Conservation (phyloP, 2,113 vertebrate species). For the Chloebia gouldiae region DNA sequence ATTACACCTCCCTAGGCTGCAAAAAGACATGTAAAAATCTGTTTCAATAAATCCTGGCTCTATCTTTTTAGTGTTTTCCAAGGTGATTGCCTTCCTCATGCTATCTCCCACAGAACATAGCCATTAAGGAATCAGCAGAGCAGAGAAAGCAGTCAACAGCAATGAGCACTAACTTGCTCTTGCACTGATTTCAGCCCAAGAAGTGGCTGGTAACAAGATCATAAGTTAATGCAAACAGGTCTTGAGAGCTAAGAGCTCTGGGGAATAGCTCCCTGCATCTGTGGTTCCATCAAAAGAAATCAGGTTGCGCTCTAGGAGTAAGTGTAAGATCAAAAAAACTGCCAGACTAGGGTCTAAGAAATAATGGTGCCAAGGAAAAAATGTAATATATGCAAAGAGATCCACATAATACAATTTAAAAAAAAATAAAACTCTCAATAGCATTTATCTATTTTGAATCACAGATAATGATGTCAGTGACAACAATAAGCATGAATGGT, state of each 20-base stretch:
- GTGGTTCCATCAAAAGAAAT: slow-evolving; percentile 52
- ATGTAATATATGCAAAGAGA: not conserved
- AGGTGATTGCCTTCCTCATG: not conserved
- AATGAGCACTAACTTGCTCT: not conserved
- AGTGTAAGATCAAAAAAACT: slow-evolving; percentile 13
- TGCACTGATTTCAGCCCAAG: not conserved
- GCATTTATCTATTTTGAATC: not conserved
- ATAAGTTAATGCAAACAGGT: slow-evolving; percentile 2
- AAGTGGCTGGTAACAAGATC: not conserved
- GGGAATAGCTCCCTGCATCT: slow-evolving; percentile 8
- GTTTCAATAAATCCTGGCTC: not conserved
- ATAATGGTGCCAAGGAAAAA: not conserved
- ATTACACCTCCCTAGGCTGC: not conserved
- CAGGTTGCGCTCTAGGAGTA: slow-evolving; percentile 26
- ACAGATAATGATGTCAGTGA: not conserved
- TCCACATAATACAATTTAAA: not conserved
- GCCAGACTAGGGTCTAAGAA: not conserved
- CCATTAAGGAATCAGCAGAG: not conserved
- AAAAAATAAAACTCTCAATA: not conserved
- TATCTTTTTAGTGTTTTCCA: not conserved
- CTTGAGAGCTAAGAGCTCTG: slow-evolving; percentile 15
- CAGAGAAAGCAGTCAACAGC: not conserved
- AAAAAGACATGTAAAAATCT: not conserved
- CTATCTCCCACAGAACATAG: not conserved
- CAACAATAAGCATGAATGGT: not conserved